phyloP scores from a whole-genome alignment of 2,113 vertebrate species.

The Ginglymostoma cirratum region DNA sequence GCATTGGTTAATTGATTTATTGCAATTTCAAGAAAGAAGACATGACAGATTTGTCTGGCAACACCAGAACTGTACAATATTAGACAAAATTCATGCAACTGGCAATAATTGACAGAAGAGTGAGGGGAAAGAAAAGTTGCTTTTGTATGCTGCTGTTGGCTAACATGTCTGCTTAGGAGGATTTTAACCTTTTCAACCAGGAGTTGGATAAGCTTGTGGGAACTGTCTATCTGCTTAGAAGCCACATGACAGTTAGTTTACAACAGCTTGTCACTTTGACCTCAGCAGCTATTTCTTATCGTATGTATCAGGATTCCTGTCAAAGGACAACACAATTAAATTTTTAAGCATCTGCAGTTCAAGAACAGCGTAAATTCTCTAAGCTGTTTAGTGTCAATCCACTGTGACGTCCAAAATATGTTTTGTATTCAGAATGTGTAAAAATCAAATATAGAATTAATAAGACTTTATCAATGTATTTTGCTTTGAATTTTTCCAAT shows the following conservation, averaged over 20 bases:
- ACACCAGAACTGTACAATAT: background rate
- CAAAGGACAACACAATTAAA: slow-evolving; percentile 41
- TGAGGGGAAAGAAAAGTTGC: slow-evolving; percentile 17
- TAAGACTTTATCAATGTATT: slow-evolving; percentile 31
- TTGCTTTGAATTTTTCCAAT: slow-evolving; percentile 18
- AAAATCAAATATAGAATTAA: slow-evolving; percentile 34
- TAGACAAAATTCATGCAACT: slow-evolving; percentile 32
- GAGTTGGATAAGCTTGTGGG: slow-evolving; percentile 37
- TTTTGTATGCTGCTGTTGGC: slow-evolving; percentile 38
- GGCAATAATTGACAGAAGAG: slow-evolving; percentile 37
- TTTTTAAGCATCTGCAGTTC: slow-evolving; percentile 40
- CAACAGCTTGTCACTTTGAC: slow-evolving; percentile 38
- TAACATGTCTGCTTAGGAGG: slow-evolving; percentile 45
- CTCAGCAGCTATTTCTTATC: slow-evolving; percentile 39
- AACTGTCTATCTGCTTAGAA: slow-evolving; percentile 1
- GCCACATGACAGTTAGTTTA: slow-evolving; percentile 40
- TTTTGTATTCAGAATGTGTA: slow-evolving; percentile 39
- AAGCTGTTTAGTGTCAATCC: slow-evolving; percentile 33
- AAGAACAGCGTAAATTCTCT: slow-evolving; percentile 34
- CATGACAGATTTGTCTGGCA: slow-evolving; percentile 23
- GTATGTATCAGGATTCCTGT: slow-evolving; percentile 34
- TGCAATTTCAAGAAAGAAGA: slow-evolving; percentile 25
- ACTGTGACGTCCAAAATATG: slow-evolving; percentile 35
- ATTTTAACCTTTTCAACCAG: slow-evolving; percentile 47
- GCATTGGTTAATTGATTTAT: slow-evolving; percentile 26